Conservation (phyloP, 2,888 invertebrate genomes). For the Dasypogon diadema region DNA sequence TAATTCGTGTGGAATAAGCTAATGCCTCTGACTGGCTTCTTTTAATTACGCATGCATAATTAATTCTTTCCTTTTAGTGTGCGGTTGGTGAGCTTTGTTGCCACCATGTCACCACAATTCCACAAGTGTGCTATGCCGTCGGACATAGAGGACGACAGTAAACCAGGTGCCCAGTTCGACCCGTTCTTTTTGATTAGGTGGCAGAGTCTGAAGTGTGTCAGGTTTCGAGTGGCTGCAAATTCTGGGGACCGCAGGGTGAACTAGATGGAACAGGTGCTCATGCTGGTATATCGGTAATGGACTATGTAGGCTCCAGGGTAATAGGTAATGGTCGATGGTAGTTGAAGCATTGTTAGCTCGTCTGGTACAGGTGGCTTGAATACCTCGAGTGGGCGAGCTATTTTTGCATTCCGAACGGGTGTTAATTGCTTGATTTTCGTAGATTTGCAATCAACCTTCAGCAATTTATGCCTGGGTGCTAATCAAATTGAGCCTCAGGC, state of each 20-base stretch:
- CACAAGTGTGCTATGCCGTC: background rate
- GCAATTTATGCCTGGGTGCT: no score
- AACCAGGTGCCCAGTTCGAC: background rate
- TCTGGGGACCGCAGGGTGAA: background rate
- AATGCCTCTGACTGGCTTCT: conserved; percentile 27
- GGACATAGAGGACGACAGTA: background rate
- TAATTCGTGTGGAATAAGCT: conserved; percentile 28
- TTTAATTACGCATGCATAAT: conserved; percentile 49
- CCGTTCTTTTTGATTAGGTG: conserved; percentile 24
- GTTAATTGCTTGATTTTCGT: no score
- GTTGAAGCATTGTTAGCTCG: no score
- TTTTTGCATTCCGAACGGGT: no score
- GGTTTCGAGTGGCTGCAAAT: conserved; percentile 2
- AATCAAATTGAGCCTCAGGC: no score
- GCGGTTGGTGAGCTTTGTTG: no score
- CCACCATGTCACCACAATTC: no score
- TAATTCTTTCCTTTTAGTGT: conserved; percentile 22
- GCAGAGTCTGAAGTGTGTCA: conserved; percentile 33
- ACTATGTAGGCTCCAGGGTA: no score
- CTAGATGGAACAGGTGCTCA: conserved; percentile 32
- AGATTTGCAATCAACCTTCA: no score
- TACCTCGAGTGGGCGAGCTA: no score
- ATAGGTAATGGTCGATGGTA: no score
- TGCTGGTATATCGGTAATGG: background rate
- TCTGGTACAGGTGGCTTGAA: no score